Evolutionary conservation across 2,797 vertebrate genomes (phyloP), one percentile per base, ranked within the genome.

Genomic region (Sibirionetta formosa): DNA sequence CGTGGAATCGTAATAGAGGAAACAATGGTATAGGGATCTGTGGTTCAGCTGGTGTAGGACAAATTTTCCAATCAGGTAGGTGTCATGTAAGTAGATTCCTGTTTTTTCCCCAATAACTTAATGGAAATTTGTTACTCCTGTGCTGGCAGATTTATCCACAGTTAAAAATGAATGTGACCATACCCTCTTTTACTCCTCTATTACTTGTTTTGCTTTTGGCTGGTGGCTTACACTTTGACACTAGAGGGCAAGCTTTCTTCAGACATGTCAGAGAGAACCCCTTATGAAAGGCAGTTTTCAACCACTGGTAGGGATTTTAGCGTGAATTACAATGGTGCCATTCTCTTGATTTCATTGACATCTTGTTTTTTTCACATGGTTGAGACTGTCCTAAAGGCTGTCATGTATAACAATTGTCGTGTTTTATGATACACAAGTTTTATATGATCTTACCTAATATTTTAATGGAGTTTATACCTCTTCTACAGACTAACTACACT

Each of bases 211-310:
- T 18, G 42, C 1, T 88, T 65, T 57, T 79, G 11, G 14, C 42
- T 65, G 64, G 9, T 92, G 31, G 46, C 27, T 84, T 26, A 1
- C 16, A 31, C 20, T 44, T 33, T 63, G 77, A 42, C 85, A 16
- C 63, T 77, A 95, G 90, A 72, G 93, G 86, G 77, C 91, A 92
- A 78, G 14, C 71, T 85, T 77, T 65, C 69, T n/a, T 69, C 61
- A 86, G 48, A 4, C 16, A 46, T 71, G 29, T 24, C 38, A 53
- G 77, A 51, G 12, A 48, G 53, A 54, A 61, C 3, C 4, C 35
- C 14, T 33, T 14, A 23, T 42, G 69, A 57, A 86, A 63, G 48
- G 44, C n/a, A 11, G 0, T 51, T 90, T 23, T 58, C 72, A 24
- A 1, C 22, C 8, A 5, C 11, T 71, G 69, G n/a, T 71, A 11